Evolutionary conservation across 2,113 vertebrate genomes (phyloP).

Genomic region (Megaleporinus macrocephalus): DNA sequence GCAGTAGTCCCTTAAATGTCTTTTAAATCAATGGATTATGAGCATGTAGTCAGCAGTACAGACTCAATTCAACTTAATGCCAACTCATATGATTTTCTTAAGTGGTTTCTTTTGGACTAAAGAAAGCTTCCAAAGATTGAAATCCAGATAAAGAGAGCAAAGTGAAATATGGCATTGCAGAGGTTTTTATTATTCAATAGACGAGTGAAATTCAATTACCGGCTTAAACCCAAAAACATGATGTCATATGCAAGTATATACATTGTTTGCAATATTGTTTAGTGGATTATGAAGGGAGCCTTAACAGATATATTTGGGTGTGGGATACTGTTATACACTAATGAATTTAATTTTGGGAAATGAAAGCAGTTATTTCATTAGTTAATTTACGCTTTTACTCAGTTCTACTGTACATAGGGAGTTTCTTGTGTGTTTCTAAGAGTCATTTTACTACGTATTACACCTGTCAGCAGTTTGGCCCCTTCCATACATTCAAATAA

Average conservation of each 20-base stretch:
- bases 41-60: neutral
- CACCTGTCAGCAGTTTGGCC: neutral
- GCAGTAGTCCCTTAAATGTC: neutral
- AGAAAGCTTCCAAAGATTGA: neutral
- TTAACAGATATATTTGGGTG: conserved; percentile 35
- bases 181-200: neutral
- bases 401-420: neutral
- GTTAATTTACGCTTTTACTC: neutral
- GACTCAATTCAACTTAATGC: neutral
- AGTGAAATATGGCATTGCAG: neutral
- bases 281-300: conserved; percentile 37
- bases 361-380: conserved; percentile 18
- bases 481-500: neutral
- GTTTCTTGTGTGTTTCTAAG: neutral
- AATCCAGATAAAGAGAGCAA: conserved; percentile 3
- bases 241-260: conserved; percentile 17
- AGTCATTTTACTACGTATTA: neutral
- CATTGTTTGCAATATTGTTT: conserved; percentile 22
- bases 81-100: conserved; percentile 6
- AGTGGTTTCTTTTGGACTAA: neutral
- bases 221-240: conserved; percentile 1
- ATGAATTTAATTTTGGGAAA: neutral
- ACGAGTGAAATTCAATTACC: conserved; percentile 18
- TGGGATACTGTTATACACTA: conserved; percentile 19
- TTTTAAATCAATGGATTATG: conserved; percentile 18